These are phyloP conservation scores for Trachymyrmex cornetzi DNA, from an alignment of 1,140 invertebrate species.

Conservation along the genomic window DNA sequence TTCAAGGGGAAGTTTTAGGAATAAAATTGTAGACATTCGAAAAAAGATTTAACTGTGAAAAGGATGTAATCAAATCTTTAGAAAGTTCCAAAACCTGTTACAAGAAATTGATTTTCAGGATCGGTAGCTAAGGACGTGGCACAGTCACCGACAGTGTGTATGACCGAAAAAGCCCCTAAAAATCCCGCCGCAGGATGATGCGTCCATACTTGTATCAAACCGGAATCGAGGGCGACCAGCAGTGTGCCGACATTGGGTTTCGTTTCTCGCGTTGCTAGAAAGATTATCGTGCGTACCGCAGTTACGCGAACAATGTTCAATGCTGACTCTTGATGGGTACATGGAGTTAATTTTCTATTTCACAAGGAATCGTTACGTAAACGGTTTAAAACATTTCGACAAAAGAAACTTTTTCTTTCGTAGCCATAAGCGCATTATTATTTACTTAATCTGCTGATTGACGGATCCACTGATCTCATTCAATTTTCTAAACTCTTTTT, in stretches of 20 bases:
- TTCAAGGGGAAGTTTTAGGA: conserved; percentile 57
- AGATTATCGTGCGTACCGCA: conserved; percentile 87
- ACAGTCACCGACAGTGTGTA: conserved; percentile 90
- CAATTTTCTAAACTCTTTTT: background rate
- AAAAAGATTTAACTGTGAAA: background rate
- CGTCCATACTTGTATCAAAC: conserved; percentile 90
- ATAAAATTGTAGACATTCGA: background rate
- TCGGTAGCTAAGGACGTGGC: conserved; percentile 89
- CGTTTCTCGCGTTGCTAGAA: conserved; percentile 86
- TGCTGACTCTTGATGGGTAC: conserved; percentile 69
- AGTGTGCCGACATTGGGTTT: conserved; percentile 88
- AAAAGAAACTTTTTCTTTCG: background rate
- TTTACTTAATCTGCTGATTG: conserved; percentile 23
- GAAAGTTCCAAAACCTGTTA: conserved; percentile 86
- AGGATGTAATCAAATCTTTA: background rate
- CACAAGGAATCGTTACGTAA: background rate
- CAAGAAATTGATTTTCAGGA: conserved; percentile 89
- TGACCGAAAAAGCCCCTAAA: conserved; percentile 88
- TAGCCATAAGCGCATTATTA: background rate
- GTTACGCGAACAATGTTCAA: conserved; percentile 73
- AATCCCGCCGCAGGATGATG: conserved; percentile 90
- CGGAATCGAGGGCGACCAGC: conserved; percentile 89
- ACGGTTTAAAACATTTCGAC: background rate
- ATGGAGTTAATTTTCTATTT: conserved; percentile 48
- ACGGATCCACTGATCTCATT: background rate